phyloP scores from a whole-genome alignment of 1,140 invertebrate species.

The Tetranychus cinnabarinus region DNA sequence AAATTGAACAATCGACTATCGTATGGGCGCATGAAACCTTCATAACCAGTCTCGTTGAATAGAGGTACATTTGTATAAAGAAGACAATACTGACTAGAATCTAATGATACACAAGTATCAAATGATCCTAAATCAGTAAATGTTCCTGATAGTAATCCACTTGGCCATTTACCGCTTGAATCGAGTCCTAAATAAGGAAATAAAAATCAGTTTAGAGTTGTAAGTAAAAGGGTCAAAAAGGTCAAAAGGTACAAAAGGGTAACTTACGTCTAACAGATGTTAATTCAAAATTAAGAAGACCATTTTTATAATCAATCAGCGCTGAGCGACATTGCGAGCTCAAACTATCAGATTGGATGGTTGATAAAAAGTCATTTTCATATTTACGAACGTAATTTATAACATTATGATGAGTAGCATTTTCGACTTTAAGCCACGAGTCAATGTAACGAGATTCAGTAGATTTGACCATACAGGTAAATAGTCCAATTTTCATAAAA shows the following conservation, averaged over 20 bases:
- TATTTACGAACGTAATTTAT: background rate
- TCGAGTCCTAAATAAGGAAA: slow-evolving; percentile 8
- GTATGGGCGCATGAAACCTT: background rate
- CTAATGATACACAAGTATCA: slow-evolving; percentile 11
- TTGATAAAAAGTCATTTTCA: background rate
- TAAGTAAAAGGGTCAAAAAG: background rate
- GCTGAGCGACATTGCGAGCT: background rate
- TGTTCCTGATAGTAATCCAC: slow-evolving; percentile 11
- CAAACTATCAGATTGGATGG: background rate
- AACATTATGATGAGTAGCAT: background rate
- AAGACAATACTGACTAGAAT: background rate
- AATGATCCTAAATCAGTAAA: slow-evolving; percentile 11
- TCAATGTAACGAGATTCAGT: too few relatives aligned
- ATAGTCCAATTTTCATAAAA: too few relatives aligned
- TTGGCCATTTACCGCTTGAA: slow-evolving; percentile 8
- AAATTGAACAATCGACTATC: background rate
- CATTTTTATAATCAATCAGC: background rate
- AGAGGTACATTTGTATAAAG: background rate
- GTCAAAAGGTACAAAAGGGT: background rate
- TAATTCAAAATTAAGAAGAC: background rate
- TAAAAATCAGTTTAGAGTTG: background rate
- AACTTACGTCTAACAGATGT: background rate
- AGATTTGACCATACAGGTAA: too few relatives aligned
- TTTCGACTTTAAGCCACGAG: background rate
- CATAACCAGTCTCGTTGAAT: background rate